Base-by-base conservation (phyloP, 2,888 invertebrate species). In the Phragmatobia fuliginosa region DNA sequence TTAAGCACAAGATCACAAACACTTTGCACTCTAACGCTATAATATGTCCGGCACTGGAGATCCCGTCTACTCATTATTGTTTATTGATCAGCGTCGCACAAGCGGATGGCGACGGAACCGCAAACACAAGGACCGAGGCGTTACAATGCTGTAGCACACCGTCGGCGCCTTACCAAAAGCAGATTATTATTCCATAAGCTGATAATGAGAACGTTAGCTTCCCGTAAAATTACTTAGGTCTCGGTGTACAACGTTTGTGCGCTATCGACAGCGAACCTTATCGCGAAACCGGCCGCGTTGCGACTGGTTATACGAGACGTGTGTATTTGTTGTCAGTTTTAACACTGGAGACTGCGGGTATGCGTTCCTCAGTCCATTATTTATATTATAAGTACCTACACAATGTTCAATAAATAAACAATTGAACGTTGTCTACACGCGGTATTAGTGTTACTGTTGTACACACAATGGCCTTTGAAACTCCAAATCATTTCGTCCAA, bases 131-230 rank as follows among this genome's bases (percentile, higher is more conserved):
- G 69, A 75, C 66, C 74, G 60, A 71, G 67, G 68, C 79, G 76
- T 70, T 66, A 71, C 78, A 80, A 75, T 74, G 75, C 73, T 71
- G 76, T 72, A 74, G 83, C 78, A 74, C 83, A 82, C 71, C 75
- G 76, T 80, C 78, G 85, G 83, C 88, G 85, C 81, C 85, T 81
- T 81, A 78, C 80, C 87, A 85, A 82, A 87, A 87, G 85, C 83
- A 87, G 90, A 91, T 92, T 91, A 91, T 90, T 89, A 85, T 87
- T 87, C 85, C 88, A 88, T 85, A 83, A 79, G 80, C 80, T 87
- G 90, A 91, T 93, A 94, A 94, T 91, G 83, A 91, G 83, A 91
- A 89, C 83, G 86, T 90, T 91, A 91, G 92, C 92, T 91, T 88
- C 90, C 90, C 86, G 80, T 83, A 86, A 84, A 86, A 87, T 85